These are phyloP conservation scores for Boloria euphrosyne DNA, from an alignment of 2,888 invertebrate genomes.

Conservation along the genomic window DNA sequence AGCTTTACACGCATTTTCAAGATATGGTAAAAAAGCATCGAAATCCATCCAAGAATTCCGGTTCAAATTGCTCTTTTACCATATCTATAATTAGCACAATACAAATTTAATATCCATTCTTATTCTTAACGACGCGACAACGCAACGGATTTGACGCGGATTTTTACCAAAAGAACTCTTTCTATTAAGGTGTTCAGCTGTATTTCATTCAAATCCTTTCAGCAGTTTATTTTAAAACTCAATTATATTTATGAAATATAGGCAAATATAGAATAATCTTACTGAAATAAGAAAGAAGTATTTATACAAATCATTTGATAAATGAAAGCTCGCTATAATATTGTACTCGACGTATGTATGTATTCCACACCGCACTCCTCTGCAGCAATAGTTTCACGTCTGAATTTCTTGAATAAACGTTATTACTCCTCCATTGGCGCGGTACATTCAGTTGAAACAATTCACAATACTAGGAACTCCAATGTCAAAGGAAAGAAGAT, in stretches of 20 bases:
- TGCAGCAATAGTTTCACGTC: conserved; percentile 71
- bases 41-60: neutral
- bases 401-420: conserved; percentile 77
- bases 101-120: too few species aligned
- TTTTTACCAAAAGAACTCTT: too few species aligned
- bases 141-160: too few species aligned
- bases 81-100: too few species aligned
- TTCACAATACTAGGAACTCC: conserved; percentile 71
- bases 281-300: conserved; percentile 29
- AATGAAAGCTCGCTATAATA: conserved; percentile 50
- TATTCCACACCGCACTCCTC: conserved; percentile 51
- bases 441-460: conserved; percentile 72
- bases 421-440: conserved; percentile 73
- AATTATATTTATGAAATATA: too few species aligned
- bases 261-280: too few species aligned
- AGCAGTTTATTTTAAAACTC: too few species aligned
- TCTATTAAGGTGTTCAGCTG: too few species aligned
- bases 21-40: neutral
- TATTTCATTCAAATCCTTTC: too few species aligned
- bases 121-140: too few species aligned
- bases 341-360: conserved; percentile 53
- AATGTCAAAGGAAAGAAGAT: conserved; percentile 72
- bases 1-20: neutral
- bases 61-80: too few species aligned
- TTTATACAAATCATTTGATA: conserved; percentile 52